A percentile compares a stretch with the other conserved stretches of the same genome.
phyloP scores from a whole-genome alignment of 2,888 invertebrate species.

The Lepidochitona cinerea region DNA sequence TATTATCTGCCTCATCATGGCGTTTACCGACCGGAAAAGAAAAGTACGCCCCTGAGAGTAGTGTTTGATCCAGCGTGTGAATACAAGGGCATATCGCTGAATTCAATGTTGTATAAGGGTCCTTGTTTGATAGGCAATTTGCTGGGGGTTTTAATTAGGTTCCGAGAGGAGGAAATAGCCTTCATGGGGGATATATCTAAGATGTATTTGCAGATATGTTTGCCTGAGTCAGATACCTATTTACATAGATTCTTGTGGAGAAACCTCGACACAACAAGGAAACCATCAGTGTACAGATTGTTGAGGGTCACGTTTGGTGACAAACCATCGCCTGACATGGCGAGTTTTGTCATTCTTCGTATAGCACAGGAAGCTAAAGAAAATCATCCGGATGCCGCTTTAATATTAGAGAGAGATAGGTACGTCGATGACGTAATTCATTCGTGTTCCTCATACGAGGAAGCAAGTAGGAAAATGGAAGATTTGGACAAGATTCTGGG shows the following conservation, averaged over 20 bases:
- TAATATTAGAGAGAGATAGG: constrained; percentile 11
- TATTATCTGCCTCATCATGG: constrained; percentile 21
- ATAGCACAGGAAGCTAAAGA: constrained; percentile 8
- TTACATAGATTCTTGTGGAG: constrained; percentile 17
- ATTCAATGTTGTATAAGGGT: neutral
- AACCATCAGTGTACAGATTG: constrained; percentile 4
- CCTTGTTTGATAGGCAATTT: constrained; percentile 10
- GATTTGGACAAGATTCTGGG: constrained; percentile 8
- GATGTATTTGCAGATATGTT: constrained; percentile 5
- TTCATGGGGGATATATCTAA: constrained; percentile 15
- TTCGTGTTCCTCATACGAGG: too few species aligned
- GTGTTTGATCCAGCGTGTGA: constrained; percentile 15
- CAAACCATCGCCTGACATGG: constrained; percentile 5
- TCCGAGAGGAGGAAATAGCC: constrained; percentile 7
- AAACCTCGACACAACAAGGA: neutral
- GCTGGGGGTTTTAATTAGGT: neutral
- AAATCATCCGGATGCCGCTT: constrained; percentile 9
- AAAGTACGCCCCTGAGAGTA: too few species aligned
- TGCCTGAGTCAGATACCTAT: neutral
- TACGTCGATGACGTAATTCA: constrained; percentile 19
- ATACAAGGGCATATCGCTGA: constrained; percentile 7
- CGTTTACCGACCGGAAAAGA: constrained; percentile 16
- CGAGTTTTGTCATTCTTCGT: constrained; percentile 14
- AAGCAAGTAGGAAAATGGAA: too few species aligned
- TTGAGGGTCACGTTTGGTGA: constrained; percentile 6